phyloP scores from a whole-genome alignment of 2,113 vertebrate species.

The Brienomyrus longianalis region DNA sequence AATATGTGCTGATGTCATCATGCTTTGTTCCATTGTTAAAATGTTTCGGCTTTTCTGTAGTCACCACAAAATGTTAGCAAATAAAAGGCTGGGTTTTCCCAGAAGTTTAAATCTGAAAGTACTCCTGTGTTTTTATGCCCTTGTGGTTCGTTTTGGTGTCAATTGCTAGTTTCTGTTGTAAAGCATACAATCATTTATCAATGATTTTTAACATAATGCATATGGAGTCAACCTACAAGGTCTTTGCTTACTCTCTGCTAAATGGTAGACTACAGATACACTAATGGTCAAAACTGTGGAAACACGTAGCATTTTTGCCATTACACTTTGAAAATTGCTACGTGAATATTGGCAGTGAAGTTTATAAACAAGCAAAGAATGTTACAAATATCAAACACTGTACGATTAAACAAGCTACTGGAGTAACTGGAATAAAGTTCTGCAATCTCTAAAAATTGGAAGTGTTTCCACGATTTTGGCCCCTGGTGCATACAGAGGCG shows the following conservation, averaged over 20 bases:
- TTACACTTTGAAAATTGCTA: too few species aligned
- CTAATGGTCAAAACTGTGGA: too few species aligned
- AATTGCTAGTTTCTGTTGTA: background rate
- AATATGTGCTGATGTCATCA: slow-evolving; percentile 91
- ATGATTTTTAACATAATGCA: background rate
- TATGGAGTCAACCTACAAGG: background rate
- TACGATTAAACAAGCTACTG: too few species aligned
- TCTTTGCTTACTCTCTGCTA: background rate
- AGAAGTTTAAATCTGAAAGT: slow-evolving; percentile 70
- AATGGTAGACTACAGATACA: background rate
- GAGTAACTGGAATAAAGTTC: too few species aligned
- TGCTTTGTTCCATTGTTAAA: slow-evolving; percentile 85
- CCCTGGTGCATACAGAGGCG: too few species aligned
- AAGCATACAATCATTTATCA: background rate
- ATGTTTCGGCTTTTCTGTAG: slow-evolving; percentile 98
- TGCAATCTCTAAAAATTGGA: too few species aligned
- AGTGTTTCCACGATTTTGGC: too few species aligned
- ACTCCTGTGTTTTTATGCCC: slow-evolving; percentile 49
- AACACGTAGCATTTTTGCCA: too few species aligned
- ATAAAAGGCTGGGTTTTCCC: slow-evolving; percentile 96
- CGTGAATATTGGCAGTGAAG: too few species aligned
- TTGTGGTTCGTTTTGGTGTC: background rate
- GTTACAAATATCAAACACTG: too few species aligned
- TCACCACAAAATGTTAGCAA: slow-evolving; percentile 86
- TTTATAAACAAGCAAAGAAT: too few species aligned